phyloP scores from a whole-genome alignment of 2,797 vertebrate species.

The Amphiprion clarkii region DNA sequence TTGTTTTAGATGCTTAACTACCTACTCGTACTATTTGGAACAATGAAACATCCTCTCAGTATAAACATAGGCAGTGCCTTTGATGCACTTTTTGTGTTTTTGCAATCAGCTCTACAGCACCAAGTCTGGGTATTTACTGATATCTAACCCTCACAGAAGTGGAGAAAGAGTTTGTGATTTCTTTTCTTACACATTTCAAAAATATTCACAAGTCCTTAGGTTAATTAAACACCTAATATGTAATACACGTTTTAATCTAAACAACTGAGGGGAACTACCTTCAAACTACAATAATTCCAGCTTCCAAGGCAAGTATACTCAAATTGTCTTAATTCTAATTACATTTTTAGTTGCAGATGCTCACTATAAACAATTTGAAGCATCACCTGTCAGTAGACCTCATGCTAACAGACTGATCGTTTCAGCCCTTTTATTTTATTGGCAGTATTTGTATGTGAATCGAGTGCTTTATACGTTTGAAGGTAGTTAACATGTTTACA shows the following conservation, averaged over 20 bases:
- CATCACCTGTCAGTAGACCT: not conserved
- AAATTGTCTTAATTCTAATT: not conserved
- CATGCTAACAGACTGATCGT: not conserved
- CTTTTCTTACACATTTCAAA: not conserved
- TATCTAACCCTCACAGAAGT: slow-evolving; percentile 1
- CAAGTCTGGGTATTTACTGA: not conserved
- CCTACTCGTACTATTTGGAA: not conserved
- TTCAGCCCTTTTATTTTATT: slow-evolving; percentile 41
- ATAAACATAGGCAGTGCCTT: slow-evolving; percentile 12
- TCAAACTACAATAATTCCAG: not conserved
- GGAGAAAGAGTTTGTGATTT: not conserved
- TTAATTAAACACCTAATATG: no score
- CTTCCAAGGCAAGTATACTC: not conserved
- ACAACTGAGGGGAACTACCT: not conserved
- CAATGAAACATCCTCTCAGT: not conserved
- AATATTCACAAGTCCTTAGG: not conserved
- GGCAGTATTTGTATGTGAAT: slow-evolving; percentile 4
- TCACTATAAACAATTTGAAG: slow-evolving; percentile 18
- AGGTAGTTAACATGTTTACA: slow-evolving; percentile 43
- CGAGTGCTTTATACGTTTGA: slow-evolving; percentile 8
- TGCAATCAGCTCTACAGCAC: slow-evolving; percentile 6
- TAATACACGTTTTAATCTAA: not conserved
- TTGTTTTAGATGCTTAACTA: slow-evolving; percentile 1
- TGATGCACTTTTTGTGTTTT: slow-evolving; percentile 28
- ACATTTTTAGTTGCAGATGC: not conserved